Evolutionary conservation across 2,797 vertebrate genomes (phyloP).

Genomic region (Acipenser ruthenus): DNA sequence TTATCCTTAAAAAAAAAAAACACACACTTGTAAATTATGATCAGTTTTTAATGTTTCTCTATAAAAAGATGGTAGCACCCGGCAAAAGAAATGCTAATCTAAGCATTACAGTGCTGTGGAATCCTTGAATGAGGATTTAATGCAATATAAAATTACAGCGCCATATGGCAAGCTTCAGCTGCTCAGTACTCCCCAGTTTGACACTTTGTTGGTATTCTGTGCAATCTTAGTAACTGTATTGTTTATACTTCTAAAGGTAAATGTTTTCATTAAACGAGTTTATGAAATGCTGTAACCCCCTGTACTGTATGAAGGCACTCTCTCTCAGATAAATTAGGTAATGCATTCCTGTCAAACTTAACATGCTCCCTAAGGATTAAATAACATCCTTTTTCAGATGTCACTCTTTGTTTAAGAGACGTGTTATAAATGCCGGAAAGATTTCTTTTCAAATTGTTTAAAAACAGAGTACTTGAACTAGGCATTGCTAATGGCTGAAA

Average conservation of each 20-base stretch:
- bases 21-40: background rate
- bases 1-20: too few relatives aligned
- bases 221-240: constrained; percentile 60
- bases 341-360: constrained; percentile 49
- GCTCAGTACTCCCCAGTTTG: constrained; percentile 41
- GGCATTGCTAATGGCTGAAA: constrained; percentile 20
- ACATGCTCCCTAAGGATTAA: constrained; percentile 42
- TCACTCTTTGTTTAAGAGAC: constrained; percentile 39
- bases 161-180: constrained; percentile 68
- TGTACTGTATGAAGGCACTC: constrained; percentile 44
- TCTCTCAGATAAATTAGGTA: constrained; percentile 39
- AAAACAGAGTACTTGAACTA: constrained; percentile 33
- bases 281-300: constrained; percentile 61
- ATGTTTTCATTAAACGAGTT: constrained; percentile 71
- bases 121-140: constrained; percentile 3
- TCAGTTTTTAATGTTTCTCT: background rate
- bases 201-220: constrained; percentile 67
- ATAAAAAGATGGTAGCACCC: background rate
- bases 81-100: background rate
- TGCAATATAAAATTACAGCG: constrained; percentile 21
- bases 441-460: constrained; percentile 40
- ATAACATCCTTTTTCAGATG: constrained; percentile 39
- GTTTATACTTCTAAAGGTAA: constrained; percentile 66
- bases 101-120: background rate
- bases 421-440: constrained; percentile 40